Conservation (phyloP, 1,140 invertebrate species). For the Nixonia krombeini region DNA sequence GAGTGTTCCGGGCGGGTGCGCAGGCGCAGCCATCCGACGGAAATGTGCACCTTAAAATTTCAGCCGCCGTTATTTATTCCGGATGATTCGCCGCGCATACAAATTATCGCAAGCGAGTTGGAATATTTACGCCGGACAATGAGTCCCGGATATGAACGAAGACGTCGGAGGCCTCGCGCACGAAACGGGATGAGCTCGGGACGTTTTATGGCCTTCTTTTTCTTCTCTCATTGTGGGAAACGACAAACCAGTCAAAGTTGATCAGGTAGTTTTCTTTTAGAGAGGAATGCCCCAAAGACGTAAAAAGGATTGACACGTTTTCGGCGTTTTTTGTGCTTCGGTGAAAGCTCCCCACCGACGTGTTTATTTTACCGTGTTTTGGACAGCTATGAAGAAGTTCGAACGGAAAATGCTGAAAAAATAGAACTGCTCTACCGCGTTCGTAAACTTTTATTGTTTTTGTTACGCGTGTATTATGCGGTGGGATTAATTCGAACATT, state of each 20-base stretch:
- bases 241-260: not conserved
- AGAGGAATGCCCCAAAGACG: not conserved
- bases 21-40: constrained; percentile 42
- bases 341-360: too few relatives aligned
- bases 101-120: constrained; percentile 38
- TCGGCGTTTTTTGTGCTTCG: too few relatives aligned
- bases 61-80: constrained; percentile 46
- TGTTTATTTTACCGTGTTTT: too few relatives aligned
- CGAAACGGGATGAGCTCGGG: constrained; percentile 17
- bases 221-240: constrained; percentile 25
- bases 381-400: too few relatives aligned
- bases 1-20: constrained; percentile 32
- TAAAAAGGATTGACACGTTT: too few relatives aligned
- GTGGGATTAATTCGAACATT: too few relatives aligned
- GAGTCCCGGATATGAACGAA: constrained; percentile 33
- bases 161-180: constrained; percentile 28
- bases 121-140: constrained; percentile 43
- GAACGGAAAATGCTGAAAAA: too few relatives aligned
- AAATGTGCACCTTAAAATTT: constrained; percentile 48
- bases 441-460: too few relatives aligned
- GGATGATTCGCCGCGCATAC: constrained; percentile 41
- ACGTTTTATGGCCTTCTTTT: not conserved
- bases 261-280: not conserved
- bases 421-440: too few relatives aligned
- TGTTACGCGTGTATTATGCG: too few relatives aligned